Conservation (phyloP, 2,797 vertebrate genomes). For the Garrulus glandarius region DNA sequence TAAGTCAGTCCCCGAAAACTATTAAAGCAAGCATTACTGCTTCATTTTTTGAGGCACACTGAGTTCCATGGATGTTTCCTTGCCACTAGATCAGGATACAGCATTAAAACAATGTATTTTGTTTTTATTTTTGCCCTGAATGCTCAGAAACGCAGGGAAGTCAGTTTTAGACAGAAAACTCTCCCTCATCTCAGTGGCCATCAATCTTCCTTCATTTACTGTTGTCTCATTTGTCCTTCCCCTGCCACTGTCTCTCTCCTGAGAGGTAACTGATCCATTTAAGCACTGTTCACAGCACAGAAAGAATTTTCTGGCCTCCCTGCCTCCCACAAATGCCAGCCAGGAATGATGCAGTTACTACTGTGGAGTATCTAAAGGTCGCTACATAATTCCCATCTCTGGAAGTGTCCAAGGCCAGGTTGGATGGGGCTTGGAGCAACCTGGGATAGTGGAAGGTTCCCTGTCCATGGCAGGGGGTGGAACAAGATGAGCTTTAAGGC, state of each 20-base stretch:
- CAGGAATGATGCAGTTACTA: neutral
- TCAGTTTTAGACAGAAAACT: neutral
- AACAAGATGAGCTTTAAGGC: neutral
- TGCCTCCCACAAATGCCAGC: neutral
- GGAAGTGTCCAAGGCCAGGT: neutral
- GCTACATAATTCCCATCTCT: neutral
- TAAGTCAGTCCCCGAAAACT: neutral
- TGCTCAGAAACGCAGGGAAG: neutral
- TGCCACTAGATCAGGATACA: neutral
- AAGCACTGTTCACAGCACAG: neutral
- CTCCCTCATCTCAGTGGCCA: neutral
- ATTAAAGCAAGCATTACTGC: neutral
- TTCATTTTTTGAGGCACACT: neutral
- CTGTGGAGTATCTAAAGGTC: neutral
- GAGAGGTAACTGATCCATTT: neutral
- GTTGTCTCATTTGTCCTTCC: neutral
- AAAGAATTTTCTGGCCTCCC: neutral
- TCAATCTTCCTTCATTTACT: conserved; percentile 10
- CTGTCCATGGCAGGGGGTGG: neutral
- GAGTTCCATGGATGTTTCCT: neutral
- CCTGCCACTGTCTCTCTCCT: neutral
- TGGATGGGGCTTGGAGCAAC: neutral
- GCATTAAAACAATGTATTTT: neutral
- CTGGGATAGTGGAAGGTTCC: neutral
- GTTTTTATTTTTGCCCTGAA: neutral